Percentiles rank a stretch among this genome's conserved stretches.
phyloP scores from a whole-genome alignment of 2,113 vertebrate species.

The Callaeas wilsoni region DNA sequence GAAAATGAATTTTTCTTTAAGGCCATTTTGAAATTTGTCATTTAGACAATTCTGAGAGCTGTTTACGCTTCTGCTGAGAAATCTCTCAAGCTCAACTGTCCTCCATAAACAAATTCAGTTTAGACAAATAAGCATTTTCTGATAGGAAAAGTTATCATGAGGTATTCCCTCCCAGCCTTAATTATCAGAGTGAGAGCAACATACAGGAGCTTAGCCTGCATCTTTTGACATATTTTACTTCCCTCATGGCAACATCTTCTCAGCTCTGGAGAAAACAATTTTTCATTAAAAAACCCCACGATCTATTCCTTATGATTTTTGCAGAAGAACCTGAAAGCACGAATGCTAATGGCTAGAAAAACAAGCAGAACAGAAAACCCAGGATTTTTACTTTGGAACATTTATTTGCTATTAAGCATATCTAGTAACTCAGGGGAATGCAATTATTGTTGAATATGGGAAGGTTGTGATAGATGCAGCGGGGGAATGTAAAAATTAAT shows the following conservation, averaged over 20 bases:
- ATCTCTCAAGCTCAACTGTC: background rate
- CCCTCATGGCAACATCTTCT: background rate
- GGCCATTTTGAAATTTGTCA: background rate
- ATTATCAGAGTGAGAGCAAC: background rate
- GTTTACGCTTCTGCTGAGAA: background rate
- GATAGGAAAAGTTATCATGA: background rate
- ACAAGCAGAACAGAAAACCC: background rate
- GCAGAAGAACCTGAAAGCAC: background rate
- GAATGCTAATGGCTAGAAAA: background rate
- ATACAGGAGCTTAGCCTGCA: background rate
- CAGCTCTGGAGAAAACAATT: background rate
- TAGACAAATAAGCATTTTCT: constrained; percentile 21
- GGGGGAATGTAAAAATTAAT: background rate
- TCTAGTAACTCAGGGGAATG: background rate
- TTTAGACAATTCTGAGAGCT: background rate
- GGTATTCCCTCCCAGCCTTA: background rate
- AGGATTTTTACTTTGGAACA: background rate
- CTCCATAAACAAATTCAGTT: constrained; percentile 7
- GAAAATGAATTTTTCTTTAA: background rate
- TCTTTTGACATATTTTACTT: constrained; percentile 11
- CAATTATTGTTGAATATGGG: background rate
- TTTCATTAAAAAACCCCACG: background rate
- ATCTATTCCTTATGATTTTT: background rate
- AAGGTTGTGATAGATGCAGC: background rate
- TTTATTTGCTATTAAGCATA: background rate